These are phyloP conservation scores for Hormaphis cornu DNA, from an alignment of 1,140 invertebrate species.

Conservation along the genomic window DNA sequence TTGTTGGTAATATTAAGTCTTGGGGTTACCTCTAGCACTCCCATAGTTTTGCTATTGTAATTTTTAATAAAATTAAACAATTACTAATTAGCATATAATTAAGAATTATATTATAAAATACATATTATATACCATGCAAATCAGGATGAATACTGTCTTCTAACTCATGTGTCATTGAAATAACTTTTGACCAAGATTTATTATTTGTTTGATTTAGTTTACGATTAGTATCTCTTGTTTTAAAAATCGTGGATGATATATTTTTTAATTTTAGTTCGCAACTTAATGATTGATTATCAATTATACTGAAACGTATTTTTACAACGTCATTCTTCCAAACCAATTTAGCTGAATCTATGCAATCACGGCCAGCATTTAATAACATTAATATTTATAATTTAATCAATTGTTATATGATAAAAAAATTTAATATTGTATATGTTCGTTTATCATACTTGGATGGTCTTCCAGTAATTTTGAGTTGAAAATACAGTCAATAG, in stretches of 20 bases:
- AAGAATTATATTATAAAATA: neutral
- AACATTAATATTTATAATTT: neutral
- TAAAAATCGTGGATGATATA: neutral
- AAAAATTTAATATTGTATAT: neutral
- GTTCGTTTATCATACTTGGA: neutral
- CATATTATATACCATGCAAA: neutral
- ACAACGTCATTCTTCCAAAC: neutral
- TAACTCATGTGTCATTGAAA: neutral
- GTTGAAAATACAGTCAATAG: neutral
- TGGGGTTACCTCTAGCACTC: too few relatives aligned
- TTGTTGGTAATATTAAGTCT: too few relatives aligned
- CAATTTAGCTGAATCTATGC: neutral
- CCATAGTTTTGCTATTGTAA: too few relatives aligned
- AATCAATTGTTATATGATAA: too few relatives aligned
- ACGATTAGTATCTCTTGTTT: too few relatives aligned
- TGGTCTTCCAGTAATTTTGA: neutral
- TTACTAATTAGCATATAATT: too few relatives aligned
- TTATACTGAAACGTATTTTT: neutral
- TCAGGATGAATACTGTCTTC: neutral
- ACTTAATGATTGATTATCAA: neutral
- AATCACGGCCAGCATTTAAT: too few relatives aligned
- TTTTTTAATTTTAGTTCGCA: neutral
- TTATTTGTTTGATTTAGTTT: neutral
- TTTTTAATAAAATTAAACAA: too few relatives aligned
- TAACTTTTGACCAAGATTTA: neutral